A percentile compares a stretch with the other conserved stretches of the same genome.
Conservation (phyloP, 2,113 vertebrate genomes). For the Formicarius rufipectus region DNA sequence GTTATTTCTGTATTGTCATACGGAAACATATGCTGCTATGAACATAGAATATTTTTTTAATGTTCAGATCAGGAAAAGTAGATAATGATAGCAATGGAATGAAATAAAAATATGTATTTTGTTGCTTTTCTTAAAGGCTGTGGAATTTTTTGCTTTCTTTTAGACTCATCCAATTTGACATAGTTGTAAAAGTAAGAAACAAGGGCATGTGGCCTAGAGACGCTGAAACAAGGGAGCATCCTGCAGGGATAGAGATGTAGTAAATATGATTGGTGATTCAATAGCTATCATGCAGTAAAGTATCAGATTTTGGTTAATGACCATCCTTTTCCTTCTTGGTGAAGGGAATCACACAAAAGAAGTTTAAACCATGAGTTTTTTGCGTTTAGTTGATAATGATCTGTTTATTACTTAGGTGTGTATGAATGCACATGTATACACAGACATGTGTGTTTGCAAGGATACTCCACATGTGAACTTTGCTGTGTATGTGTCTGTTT, state of each 20-base stretch:
- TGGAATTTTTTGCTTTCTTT: neutral
- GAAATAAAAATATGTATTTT: neutral
- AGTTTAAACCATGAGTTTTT: neutral
- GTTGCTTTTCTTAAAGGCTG: neutral
- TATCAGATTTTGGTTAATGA: neutral
- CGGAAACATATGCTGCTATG: no score
- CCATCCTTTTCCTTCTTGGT: neutral
- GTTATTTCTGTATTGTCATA: no score
- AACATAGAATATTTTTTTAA: no score
- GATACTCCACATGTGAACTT: neutral
- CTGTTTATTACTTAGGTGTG: neutral
- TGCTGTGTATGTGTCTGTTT: neutral
- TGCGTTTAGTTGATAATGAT: neutral
- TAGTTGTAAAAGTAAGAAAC: neutral
- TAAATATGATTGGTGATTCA: neutral
- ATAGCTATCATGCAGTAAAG: neutral
- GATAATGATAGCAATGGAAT: neutral
- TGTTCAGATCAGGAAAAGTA: neutral
- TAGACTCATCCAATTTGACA: neutral
- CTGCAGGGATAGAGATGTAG: neutral
- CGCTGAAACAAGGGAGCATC: neutral
- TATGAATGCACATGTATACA: rapidly evolving
- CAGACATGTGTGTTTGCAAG: neutral
- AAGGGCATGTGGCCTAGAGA: neutral
- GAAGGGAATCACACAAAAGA: neutral